Conservation (phyloP, 64 coral and sea anemone species). For the Platygyra sinensis region DNA sequence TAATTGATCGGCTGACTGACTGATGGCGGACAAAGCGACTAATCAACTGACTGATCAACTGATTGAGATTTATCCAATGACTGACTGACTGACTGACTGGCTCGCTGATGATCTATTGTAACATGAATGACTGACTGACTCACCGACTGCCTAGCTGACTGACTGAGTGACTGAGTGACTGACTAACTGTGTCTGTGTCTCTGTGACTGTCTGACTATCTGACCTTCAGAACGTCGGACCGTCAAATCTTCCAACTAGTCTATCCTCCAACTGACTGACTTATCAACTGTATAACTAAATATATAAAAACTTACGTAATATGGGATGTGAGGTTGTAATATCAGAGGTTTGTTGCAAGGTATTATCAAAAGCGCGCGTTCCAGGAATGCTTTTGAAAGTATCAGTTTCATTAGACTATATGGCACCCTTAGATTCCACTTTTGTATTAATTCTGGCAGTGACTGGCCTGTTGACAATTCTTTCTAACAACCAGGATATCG, state of each 20-base stretch:
- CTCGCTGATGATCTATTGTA: too few relatives aligned
- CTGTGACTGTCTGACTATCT: not conserved
- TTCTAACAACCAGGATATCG: not conserved
- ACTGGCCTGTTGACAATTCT: not conserved
- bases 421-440: too few relatives aligned
- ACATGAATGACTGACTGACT: too few relatives aligned
- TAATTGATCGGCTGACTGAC: not conserved
- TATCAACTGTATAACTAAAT: not conserved
- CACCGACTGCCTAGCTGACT: not conserved
- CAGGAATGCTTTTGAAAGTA: too few relatives aligned
- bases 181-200: not conserved
- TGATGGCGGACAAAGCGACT: not conserved
- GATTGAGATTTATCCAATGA: too few relatives aligned
- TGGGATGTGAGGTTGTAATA: too few relatives aligned
- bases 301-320: too few relatives aligned
- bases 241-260: not conserved
- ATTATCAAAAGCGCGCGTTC: too few relatives aligned
- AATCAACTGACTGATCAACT: slow-evolving; percentile 10
- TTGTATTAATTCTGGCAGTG: too few relatives aligned
- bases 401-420: too few relatives aligned
- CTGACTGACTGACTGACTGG: not conserved
- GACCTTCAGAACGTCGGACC: not conserved
- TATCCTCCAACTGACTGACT: not conserved
- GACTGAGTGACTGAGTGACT: not conserved
- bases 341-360: too few relatives aligned